These are phyloP conservation scores for Hyla sarda DNA, from an alignment of 2,113 vertebrate genomes.

Conservation along the genomic window DNA sequence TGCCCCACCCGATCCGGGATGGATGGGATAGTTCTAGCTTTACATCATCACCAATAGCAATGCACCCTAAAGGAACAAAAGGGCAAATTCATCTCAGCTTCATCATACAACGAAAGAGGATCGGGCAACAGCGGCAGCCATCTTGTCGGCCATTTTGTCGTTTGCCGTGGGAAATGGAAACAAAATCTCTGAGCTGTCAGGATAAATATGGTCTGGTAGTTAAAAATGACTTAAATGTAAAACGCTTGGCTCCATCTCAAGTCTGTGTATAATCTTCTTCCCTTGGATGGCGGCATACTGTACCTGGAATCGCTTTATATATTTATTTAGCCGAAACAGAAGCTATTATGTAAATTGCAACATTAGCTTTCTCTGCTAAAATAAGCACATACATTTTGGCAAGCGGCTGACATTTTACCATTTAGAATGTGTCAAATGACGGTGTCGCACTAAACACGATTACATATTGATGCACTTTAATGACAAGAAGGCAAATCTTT, in stretches of 20 bases:
- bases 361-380: conserved; percentile 42
- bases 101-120: too few relatives aligned
- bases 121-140: neutral
- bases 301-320: conserved; percentile 2
- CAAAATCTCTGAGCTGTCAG: neutral
- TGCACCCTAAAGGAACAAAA: too few relatives aligned
- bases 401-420: conserved; percentile 22
- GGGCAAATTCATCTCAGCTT: too few relatives aligned
- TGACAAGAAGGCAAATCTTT: conserved; percentile 42
- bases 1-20: too few relatives aligned
- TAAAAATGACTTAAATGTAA: conserved; percentile 31
- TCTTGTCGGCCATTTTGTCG: neutral
- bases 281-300: neutral
- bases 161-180: neutral
- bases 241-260: conserved; percentile 5
- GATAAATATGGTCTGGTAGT: neutral
- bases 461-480: conserved; percentile 56
- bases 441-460: conserved; percentile 44
- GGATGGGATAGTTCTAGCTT: too few relatives aligned
- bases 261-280: neutral
- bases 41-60: too few relatives aligned
- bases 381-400: conserved; percentile 52
- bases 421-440: conserved; percentile 52
- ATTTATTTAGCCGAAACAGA: conserved; percentile 18
- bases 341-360: conserved; percentile 34